Evolutionary conservation across 2,888 invertebrate genomes (phyloP).

Genomic region (Scrobipalpa costella): DNA sequence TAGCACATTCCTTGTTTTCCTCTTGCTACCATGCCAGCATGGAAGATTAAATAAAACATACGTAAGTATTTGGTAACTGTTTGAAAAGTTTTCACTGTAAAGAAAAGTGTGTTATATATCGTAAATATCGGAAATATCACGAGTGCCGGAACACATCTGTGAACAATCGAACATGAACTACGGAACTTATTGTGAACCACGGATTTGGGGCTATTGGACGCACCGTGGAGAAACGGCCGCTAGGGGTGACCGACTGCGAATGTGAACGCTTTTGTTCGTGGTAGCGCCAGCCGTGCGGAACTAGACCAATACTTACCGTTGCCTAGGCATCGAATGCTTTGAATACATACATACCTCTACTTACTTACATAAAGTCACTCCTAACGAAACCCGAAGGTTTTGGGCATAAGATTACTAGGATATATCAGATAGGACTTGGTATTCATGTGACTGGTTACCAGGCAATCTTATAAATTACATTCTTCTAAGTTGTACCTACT

Average conservation of each 20-base stretch:
- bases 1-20: too few relatives aligned
- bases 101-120: neutral
- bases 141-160: conserved; percentile 44
- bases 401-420: too few relatives aligned
- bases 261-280: conserved; percentile 46
- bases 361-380: neutral
- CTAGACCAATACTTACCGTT: conserved; percentile 40
- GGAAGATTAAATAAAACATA: too few relatives aligned
- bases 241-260: conserved; percentile 51
- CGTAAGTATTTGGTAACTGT: too few relatives aligned
- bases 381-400: too few relatives aligned
- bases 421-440: too few relatives aligned
- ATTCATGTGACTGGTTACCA: too few relatives aligned
- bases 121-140: conserved; percentile 43
- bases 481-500: too few relatives aligned
- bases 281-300: conserved; percentile 45
- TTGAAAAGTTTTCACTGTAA: neutral
- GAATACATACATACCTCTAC: neutral
- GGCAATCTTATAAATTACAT: too few relatives aligned
- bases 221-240: conserved; percentile 45
- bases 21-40: too few relatives aligned
- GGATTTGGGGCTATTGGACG: conserved; percentile 39
- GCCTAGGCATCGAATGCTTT: too few relatives aligned
- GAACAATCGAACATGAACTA: conserved; percentile 38
- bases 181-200: too few relatives aligned